Percentiles rank a stretch among this genome's conserved stretches.
Evolutionary conservation across 2,113 vertebrate species (phyloP).

Genomic region (Azemiops feae): DNA sequence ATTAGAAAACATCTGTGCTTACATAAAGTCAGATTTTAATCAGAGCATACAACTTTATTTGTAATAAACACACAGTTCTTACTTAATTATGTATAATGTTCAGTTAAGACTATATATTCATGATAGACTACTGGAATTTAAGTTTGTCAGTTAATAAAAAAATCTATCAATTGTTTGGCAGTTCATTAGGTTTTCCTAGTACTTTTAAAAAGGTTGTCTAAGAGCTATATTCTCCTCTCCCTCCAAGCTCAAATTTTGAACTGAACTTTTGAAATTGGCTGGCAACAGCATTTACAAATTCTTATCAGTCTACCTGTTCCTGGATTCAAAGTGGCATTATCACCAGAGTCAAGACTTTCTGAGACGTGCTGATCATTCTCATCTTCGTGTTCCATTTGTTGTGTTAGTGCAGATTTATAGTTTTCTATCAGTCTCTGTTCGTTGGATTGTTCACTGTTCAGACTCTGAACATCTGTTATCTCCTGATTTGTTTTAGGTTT

Average conservation of each 20-base stretch:
- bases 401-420: conserved; percentile 59
- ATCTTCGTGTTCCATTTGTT: conserved; percentile 71
- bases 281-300: neutral
- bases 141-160: neutral
- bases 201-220: neutral
- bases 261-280: neutral
- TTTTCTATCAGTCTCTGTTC: conserved; percentile 49
- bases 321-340: conserved; percentile 22
- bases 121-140: neutral
- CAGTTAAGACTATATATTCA: neutral
- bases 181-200: neutral
- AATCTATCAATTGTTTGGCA: neutral
- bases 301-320: neutral
- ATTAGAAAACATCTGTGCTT: neutral
- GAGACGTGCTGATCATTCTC: conserved; percentile 69
- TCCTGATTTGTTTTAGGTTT: conserved; percentile 50
- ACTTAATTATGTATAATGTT: neutral
- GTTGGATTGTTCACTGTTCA: conserved; percentile 49
- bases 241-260: neutral
- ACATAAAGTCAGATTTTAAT: neutral
- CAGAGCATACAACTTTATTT: neutral
- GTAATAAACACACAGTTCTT: neutral
- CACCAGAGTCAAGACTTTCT: conserved; percentile 76
- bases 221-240: neutral
- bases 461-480: conserved; percentile 49